Conservation (phyloP, 2,888 invertebrate genomes). For the Belgica antarctica region DNA sequence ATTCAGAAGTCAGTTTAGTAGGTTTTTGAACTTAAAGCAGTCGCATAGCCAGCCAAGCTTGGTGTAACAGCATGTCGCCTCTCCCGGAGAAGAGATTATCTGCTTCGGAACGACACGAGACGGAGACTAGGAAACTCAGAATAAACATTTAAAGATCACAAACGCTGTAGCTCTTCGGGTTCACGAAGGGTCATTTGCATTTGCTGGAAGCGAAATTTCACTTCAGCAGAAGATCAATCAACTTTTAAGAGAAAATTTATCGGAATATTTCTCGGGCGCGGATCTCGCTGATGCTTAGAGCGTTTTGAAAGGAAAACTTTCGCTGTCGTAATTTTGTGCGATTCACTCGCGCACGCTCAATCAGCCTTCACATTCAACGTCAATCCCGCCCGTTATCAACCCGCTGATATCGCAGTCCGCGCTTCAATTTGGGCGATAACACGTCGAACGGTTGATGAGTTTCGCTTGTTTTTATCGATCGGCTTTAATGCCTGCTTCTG, state of each 20-base stretch:
- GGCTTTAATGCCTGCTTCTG: not conserved
- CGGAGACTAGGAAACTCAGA: not conserved
- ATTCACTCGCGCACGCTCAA: not conserved
- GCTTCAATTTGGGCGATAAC: not conserved
- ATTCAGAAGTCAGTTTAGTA: too few relatives aligned
- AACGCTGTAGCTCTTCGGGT: conserved; percentile 18
- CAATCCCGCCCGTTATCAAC: not conserved
- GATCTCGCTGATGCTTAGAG: conserved; percentile 15
- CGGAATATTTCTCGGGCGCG: too few relatives aligned
- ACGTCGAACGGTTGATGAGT: not conserved
- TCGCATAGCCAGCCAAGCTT: too few relatives aligned
- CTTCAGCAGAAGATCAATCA: conserved; percentile 37
- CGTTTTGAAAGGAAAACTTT: not conserved
- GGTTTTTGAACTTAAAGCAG: too few relatives aligned
- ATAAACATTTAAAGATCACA: not conserved
- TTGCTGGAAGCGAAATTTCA: conserved; percentile 42
- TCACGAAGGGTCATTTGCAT: conserved; percentile 39
- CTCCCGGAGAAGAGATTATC: not conserved
- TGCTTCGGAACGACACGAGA: too few relatives aligned
- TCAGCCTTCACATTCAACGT: not conserved
- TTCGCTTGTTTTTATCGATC: not conserved
- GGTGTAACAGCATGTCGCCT: conserved; percentile 19
- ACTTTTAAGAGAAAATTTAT: conserved; percentile 27
- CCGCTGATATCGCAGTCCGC: not conserved
- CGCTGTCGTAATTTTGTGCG: not conserved